phyloP scores from a whole-genome alignment of 1,140 invertebrate genomes.

The Lepidurus couesii region DNA sequence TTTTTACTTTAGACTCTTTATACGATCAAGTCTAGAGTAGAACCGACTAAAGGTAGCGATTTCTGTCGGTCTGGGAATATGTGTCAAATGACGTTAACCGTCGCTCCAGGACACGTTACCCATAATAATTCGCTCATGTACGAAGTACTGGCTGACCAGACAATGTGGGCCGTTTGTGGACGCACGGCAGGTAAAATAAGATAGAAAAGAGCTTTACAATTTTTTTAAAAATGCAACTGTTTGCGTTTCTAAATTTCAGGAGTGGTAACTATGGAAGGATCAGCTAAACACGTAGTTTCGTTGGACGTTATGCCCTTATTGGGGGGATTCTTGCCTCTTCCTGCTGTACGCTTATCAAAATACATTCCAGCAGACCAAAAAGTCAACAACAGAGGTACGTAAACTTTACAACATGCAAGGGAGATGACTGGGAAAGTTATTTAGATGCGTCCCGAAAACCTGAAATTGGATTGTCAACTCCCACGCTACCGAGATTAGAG shows the following conservation, averaged over 20 bases:
- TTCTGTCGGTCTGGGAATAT: conserved; percentile 82
- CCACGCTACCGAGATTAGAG: conserved; percentile 63
- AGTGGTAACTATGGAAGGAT: conserved; percentile 68
- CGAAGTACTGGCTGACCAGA: conserved; percentile 82
- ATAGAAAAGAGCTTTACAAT: not conserved
- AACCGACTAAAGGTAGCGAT: conserved; percentile 72
- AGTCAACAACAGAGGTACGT: conserved; percentile 34
- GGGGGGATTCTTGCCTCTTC: conserved; percentile 79
- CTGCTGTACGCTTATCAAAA: conserved; percentile 79
- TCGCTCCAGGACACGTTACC: conserved; percentile 49
- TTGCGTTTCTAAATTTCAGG: conserved; percentile 49
- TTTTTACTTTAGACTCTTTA: conserved; percentile 65
- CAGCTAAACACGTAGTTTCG: conserved; percentile 62
- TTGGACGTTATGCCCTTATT: conserved; percentile 86
- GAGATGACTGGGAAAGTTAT: not conserved
- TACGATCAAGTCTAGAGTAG: conserved; percentile 69
- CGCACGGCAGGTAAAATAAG: conserved; percentile 60
- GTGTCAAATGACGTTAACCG: conserved; percentile 73
- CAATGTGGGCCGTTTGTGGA: conserved; percentile 86
- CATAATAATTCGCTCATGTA: conserved; percentile 69
- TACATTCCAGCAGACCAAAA: conserved; percentile 72
- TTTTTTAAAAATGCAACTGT: not conserved
- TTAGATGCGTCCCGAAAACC: conserved; percentile 40
- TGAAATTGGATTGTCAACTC: conserved; percentile 41
- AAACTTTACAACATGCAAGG: not conserved